Percentiles rank a stretch among this genome's conserved stretches.
Conservation (phyloP, 2,888 invertebrate genomes). For the Phyto melanocephala region DNA sequence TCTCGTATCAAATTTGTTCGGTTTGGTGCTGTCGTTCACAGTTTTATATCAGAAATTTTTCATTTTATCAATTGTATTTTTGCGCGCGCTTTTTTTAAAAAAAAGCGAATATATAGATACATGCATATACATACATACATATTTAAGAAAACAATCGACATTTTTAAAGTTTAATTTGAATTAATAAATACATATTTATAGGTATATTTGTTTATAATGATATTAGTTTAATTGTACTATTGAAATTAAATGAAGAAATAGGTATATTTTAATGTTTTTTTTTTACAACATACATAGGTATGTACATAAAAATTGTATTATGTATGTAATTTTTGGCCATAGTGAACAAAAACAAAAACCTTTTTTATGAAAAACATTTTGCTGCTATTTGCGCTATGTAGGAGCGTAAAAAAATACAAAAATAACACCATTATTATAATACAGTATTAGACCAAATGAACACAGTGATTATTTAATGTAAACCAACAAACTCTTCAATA, state of each 20-base stretch:
- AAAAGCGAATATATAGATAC: no score
- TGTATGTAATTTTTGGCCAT: slow-evolving; percentile 57
- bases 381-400: slow-evolving; percentile 32
- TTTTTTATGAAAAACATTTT: slow-evolving; percentile 14
- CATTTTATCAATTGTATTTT: slow-evolving; percentile 49
- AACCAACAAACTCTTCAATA: not conserved
- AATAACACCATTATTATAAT: slow-evolving; percentile 36
- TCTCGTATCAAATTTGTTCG: slow-evolving; percentile 66
- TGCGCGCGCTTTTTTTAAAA: slow-evolving; percentile 57
- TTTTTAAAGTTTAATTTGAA: not conserved
- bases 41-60: no score
- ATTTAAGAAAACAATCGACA: no score
- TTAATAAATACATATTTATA: slow-evolving; percentile 9
- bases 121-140: no score
- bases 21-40: slow-evolving; percentile 29
- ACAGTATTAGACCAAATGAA: slow-evolving; percentile 53
- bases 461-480: slow-evolving; percentile 52
- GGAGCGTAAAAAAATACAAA: slow-evolving; percentile 34
- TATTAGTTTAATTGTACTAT: slow-evolving; percentile 52
- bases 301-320: slow-evolving; percentile 37
- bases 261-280: not conserved
- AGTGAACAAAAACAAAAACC: slow-evolving; percentile 34
- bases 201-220: slow-evolving; percentile 11
- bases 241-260: no score
- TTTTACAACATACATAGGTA: not conserved